Base-by-base conservation (phyloP, 2,113 vertebrate species). In the Myiagra hebetior region DNA sequence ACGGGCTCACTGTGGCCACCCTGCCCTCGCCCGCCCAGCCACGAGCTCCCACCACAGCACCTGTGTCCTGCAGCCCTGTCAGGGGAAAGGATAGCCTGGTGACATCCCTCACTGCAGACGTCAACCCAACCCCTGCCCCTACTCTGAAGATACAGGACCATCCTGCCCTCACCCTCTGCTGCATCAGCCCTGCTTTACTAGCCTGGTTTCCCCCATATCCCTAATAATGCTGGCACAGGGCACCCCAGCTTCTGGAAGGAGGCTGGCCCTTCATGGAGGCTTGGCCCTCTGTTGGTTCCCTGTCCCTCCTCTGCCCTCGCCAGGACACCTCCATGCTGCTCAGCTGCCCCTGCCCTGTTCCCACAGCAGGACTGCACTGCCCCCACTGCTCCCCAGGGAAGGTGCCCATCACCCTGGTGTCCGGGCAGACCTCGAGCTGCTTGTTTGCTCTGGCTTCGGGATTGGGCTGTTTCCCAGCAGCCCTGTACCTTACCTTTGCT, bases 1-100 rank as follows among this genome's bases (percentile, higher is more conserved):
- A 39, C 1, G 7, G 47, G 28, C 37, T 91, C 62, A 56, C 19
- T 0, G 0, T 20, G 14, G 12, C 14, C 10, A 9, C 28, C 4
- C 24, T 31, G 44, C 41, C 46, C 53, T 41, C 37, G 12, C 49
- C 50, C 14, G 10, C 15, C 46, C 30, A 52, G 64, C 68, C 44
- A 13, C 0, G 2, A 56, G 23, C 27, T 70, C 72, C 73, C 60
- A 52, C 21, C 53, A n/a, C 0, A n/a, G 50, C 46, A 42, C 19
- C 24, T 31, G n/a, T 13, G 33, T 27, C 27, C 50, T 33, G 37
- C 56, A 59, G 56, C 26, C 26, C 21, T 6, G 0, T 15, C 67
- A 35, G 12, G 7, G 9, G 50, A 22, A 74, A 47, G 37, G 56
- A 41, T 0, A 13, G 9, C 30, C 27, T 65, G 55, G 41, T 41